Evolutionary conservation across 2,888 invertebrate species (phyloP), one percentile per base, ranked within the genome.

Genomic region (Calephelis perditalis): DNA sequence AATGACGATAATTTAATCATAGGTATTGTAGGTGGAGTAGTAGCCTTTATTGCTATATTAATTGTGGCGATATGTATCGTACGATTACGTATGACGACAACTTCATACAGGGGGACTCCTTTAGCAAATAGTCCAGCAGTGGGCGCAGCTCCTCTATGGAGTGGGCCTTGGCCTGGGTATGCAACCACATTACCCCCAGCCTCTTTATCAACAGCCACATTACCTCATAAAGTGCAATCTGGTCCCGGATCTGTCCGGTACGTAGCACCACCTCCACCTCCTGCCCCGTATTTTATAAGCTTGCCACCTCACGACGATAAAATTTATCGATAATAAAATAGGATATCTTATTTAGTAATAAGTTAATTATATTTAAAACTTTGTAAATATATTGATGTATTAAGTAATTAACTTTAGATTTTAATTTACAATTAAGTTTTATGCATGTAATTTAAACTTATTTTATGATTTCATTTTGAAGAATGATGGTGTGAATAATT

Each of bases 1-100:
- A 97, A 97, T 72, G 97, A 98, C 72, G 97, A 97, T 71, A 97
- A 97, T 5, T 89, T 98, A n/a, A 97, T 98, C 59, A 97, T 98
- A 63, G 97, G 97, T n/a, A 97, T 98, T 68, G 97, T 97, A 0
- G 97, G 97, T 0, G 97, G 97, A 2, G 97, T 97, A 0, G 97
- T 98, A 0, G 96, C 96, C 1, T 96, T 98, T 76, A 97, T 98
- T 68, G 96, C 96, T 10, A 95, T 97, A 66, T 91, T 97, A 60
- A 95, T 97, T 45, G 95, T 97, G 40, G 94, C 94, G n/a, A 97
- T 97, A 68, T 98, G 97, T 75, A 95, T 97, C 49, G 95, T 97
- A 44, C 92, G 97, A 12, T 81, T 96, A 73, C 89, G 94, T 65
- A 93, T 95, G 93, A 92, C 94, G 47, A 92, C 91, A 9, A 91